Evolutionary conservation across 2,797 vertebrate genomes (phyloP).

Genomic region (Neosilurus hyrtlii): DNA sequence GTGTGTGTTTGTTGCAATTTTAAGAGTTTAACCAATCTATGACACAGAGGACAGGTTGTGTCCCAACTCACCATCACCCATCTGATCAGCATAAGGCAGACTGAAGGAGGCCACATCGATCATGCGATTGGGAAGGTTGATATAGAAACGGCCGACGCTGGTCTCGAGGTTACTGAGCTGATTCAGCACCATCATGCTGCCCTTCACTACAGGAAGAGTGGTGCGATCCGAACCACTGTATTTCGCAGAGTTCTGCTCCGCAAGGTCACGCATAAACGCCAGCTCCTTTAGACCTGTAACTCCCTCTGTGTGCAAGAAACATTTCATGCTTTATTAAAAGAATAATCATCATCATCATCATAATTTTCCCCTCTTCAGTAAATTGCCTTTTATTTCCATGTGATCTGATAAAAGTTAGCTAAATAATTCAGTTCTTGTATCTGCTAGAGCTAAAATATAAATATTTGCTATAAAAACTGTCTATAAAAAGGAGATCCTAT

Average conservation of each 20-base stretch:
- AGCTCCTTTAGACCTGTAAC: constrained; percentile 93
- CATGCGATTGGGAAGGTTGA: constrained; percentile 96
- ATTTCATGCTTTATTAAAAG: background rate
- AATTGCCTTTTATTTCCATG: background rate
- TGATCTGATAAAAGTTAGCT: background rate
- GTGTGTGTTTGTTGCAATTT: background rate
- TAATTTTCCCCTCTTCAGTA: background rate
- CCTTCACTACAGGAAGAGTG: constrained; percentile 85
- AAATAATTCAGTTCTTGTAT: background rate
- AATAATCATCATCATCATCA: background rate
- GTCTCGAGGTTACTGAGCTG: constrained; percentile 98
- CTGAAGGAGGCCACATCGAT: constrained; percentile 94
- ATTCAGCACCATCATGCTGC: constrained; percentile 99
- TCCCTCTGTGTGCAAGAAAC: constrained; percentile 78
- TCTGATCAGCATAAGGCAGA: constrained; percentile 90
- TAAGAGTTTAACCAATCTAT: background rate
- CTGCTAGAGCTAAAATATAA: background rate
- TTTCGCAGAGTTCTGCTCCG: constrained; percentile 92
- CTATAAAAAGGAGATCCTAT: background rate
- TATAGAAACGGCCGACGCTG: constrained; percentile 94
- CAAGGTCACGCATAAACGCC: constrained; percentile 93
- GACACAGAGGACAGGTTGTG: background rate
- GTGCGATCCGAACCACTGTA: constrained; percentile 76
- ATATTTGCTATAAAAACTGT: constrained; percentile 2
- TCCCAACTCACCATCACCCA: constrained; percentile 86